Base-by-base conservation (phyloP, 2,797 vertebrate genomes). In the Heterohyrax brucei region DNA sequence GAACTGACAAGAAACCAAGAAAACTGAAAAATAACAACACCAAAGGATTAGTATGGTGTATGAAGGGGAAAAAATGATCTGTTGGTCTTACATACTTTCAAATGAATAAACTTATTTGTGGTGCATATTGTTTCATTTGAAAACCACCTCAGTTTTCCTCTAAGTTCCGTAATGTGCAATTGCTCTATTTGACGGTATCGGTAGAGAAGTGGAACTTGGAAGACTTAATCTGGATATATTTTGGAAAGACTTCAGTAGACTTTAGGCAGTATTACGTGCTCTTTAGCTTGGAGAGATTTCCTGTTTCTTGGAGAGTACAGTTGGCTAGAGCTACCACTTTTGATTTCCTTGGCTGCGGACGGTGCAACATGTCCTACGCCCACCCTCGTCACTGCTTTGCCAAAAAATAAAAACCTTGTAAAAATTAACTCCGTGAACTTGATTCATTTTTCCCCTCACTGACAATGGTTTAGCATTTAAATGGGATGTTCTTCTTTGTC, bases 1-100 rank as follows among this genome's bases (percentile, higher is more conserved):
- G 56, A 88, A 33, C 84, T 92, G 84, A 95, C 89, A 93, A 93
- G 62, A 97, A 96, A 96, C 70, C 80, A 95, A 95, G 86, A 24
- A 96, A 94, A 72, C 39, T 86, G 44, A 79, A 93, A 93, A 95
- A 80, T 93, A 95, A 59, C 21, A 76, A 89, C 87, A 87, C 59
- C 87, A 95, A 88, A 95, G 86, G 87, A 46, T 80, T 91, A 66
- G 80, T 82, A 30, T 72, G 22, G 73, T 61, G 48, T 76, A 75
- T 24, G 26, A 18, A n/a, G 44, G 61, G 88, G 39, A 61, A 70
- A 80, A 73, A 94, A 18, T 59, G 78, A 95, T 89, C 83, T 83
- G 16, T 7, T 93, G 59, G 1, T 70, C 24, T 91, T 50, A 68
- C 50, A n/a, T 26, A 85, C 91, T 91, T 93, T 61, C n/a, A 62